Percentiles rank a stretch among this genome's conserved stretches.
Conservation (phyloP, 2,797 vertebrate genomes). For the Gambelia wislizenii region DNA sequence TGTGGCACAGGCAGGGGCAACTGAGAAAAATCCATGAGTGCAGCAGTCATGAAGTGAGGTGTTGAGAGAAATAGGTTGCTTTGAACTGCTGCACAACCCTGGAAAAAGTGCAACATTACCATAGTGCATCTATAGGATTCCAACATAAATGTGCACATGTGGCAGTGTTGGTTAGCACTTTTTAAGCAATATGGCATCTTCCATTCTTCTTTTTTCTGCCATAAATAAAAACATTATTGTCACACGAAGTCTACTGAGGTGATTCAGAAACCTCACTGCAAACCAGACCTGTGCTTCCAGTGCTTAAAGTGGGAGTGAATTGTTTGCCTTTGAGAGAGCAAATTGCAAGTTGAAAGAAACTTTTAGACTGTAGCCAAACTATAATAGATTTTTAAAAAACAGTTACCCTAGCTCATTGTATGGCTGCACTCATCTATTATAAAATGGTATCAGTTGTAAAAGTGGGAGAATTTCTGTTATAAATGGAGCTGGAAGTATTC, state of each 20-base stretch:
- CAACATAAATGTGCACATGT: too few species aligned
- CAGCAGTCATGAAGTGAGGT: too few species aligned
- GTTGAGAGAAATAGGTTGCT: too few species aligned
- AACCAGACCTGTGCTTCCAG: conserved; percentile 1
- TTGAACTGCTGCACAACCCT: too few species aligned
- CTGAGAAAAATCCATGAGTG: too few species aligned
- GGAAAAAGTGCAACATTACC: too few species aligned
- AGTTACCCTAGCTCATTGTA: neutral
- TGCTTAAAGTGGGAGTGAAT: conserved; percentile 16
- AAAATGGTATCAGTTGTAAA: neutral
- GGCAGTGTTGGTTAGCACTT: neutral
- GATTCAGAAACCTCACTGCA: conserved; percentile 34
- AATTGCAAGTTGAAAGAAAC: neutral
- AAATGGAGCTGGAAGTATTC: conserved; percentile 10
- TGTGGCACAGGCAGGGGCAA: too few species aligned
- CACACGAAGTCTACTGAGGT: neutral
- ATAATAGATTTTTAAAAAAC: conserved; percentile 17
- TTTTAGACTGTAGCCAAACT: neutral
- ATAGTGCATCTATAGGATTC: too few species aligned
- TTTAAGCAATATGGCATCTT: too few species aligned
- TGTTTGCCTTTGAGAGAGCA: conserved; percentile 34
- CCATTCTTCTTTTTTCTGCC: neutral
- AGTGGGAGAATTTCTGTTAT: neutral
- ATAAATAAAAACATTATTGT: conserved; percentile 6
- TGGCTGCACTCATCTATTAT: neutral